A percentile compares a stretch with the other conserved stretches of the same genome.
These are phyloP conservation scores for Netelia inedita DNA, from an alignment of 2,888 invertebrate species.

Conservation along the genomic window DNA sequence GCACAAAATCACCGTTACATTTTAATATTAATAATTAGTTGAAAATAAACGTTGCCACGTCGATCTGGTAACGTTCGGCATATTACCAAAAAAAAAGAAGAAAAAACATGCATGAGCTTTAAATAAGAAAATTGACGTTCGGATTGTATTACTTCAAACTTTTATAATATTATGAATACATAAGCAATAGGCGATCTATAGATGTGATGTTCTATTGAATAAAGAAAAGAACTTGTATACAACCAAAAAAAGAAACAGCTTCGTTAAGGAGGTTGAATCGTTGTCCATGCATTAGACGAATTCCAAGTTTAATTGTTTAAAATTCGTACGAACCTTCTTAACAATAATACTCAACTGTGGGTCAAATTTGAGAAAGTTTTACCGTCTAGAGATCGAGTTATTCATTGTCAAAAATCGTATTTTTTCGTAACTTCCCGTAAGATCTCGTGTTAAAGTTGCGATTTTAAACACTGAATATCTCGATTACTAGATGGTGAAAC, in stretches of 20 bases:
- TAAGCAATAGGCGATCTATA: slow-evolving; percentile 56
- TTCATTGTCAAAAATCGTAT: too few species aligned
- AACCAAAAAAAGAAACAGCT: not conserved
- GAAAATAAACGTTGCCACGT: slow-evolving; percentile 5
- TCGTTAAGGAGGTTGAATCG: too few species aligned
- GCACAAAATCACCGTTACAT: slow-evolving; percentile 31
- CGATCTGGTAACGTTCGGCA: not conserved
- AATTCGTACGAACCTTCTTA: too few species aligned
- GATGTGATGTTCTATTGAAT: slow-evolving; percentile 53
- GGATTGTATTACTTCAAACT: slow-evolving; percentile 44
- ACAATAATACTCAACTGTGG: too few species aligned
- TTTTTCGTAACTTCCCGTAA: too few species aligned
- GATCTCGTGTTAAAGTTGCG: too few species aligned
- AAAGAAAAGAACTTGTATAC: not conserved
- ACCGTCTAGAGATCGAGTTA: too few species aligned
- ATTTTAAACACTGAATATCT: too few species aligned
- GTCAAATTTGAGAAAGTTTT: too few species aligned
- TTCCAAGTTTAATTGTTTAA: too few species aligned
- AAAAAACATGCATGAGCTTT: slow-evolving; percentile 36
- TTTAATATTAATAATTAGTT: slow-evolving; percentile 32
- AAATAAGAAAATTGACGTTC: slow-evolving; percentile 39
- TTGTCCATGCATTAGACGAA: too few species aligned
- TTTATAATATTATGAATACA: slow-evolving; percentile 53
- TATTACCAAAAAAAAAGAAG: slow-evolving; percentile 20
- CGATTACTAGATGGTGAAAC: too few species aligned